These are phyloP conservation scores for Drosophila ogumai DNA, from an alignment of 1,140 invertebrate genomes.

Conservation along the genomic window DNA sequence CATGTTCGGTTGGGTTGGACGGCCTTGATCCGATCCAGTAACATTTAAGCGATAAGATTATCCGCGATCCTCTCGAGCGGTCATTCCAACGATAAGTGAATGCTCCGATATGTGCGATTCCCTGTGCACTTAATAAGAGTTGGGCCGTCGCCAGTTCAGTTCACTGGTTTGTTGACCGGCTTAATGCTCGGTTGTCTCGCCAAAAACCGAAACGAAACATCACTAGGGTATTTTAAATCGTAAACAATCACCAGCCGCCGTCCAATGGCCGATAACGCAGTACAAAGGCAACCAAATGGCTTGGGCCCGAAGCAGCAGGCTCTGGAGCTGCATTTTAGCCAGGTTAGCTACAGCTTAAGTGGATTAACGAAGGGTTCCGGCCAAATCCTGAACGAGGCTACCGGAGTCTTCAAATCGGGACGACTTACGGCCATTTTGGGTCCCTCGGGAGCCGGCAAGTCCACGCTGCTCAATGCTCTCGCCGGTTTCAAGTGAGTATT, in stretches of 20 bases:
- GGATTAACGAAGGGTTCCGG: conserved; percentile 24
- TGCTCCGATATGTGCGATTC: conserved; percentile 15
- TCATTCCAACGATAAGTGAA: conserved; percentile 18
- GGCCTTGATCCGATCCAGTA: conserved; percentile 31
- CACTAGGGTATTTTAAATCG: not conserved
- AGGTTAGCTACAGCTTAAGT: conserved; percentile 63
- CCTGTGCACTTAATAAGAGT: conserved; percentile 23
- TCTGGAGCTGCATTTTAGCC: conserved; percentile 66
- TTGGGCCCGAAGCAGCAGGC: conserved; percentile 22
- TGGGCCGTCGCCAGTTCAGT: not conserved
- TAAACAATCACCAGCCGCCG: conserved; percentile 20
- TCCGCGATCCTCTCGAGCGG: conserved; percentile 15
- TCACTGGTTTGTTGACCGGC: conserved; percentile 24
- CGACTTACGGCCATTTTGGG: conserved; percentile 91
- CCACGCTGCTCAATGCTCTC: conserved; percentile 90
- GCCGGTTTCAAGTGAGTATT: conserved; percentile 86
- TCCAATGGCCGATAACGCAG: conserved; percentile 53
- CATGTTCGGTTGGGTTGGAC: conserved; percentile 15
- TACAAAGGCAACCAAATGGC: conserved; percentile 36
- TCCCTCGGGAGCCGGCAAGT: conserved; percentile 93
- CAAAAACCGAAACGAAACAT: conserved; percentile 2
- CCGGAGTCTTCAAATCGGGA: conserved; percentile 87
- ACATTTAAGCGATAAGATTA: conserved; percentile 36
- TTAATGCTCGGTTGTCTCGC: not conserved
- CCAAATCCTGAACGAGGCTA: conserved; percentile 87